Percentiles rank a stretch among this genome's conserved stretches.
Evolutionary conservation across 64 coral and sea anemone species (phyloP).

Genomic region (Dendronephthya gigantea): DNA sequence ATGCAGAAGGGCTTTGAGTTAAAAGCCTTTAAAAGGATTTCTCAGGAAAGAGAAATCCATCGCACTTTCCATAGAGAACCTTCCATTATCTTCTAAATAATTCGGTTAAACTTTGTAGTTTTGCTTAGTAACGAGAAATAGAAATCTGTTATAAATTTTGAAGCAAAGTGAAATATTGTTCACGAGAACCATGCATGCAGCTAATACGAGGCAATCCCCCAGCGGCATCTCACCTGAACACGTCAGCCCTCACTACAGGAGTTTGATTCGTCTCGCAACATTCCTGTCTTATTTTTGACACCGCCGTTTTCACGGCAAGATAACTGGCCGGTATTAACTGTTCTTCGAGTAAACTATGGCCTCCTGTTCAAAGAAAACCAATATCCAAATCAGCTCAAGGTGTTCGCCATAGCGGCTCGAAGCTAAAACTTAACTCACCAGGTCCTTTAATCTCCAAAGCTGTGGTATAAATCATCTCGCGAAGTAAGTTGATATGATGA

Average conservation of each 20-base stretch:
- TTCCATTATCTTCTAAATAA: too few species aligned
- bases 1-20: too few species aligned
- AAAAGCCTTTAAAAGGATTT: too few species aligned
- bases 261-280: conserved; percentile 82
- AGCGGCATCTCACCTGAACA: conserved; percentile 83
- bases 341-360: conserved; percentile 57
- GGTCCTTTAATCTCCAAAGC: conserved; percentile 83
- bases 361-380: conserved; percentile 30
- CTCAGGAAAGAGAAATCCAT: too few species aligned
- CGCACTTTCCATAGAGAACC: too few species aligned
- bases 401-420: too few species aligned
- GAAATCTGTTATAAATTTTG: too few species aligned
- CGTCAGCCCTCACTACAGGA: conserved; percentile 73
- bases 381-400: not conserved
- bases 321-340: conserved; percentile 93
- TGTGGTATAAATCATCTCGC: conserved; percentile 86
- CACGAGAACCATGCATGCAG: too few species aligned
- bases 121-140: too few species aligned
- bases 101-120: too few species aligned
- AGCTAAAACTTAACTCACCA: conserved; percentile 50
- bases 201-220: too few species aligned
- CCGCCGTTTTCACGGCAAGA: conserved; percentile 72
- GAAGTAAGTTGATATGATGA: conserved; percentile 60
- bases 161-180: too few species aligned
- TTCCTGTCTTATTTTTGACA: conserved; percentile 44